phyloP scores from a whole-genome alignment of 2,888 invertebrate species.

The Prostheceraeus crozeri region DNA sequence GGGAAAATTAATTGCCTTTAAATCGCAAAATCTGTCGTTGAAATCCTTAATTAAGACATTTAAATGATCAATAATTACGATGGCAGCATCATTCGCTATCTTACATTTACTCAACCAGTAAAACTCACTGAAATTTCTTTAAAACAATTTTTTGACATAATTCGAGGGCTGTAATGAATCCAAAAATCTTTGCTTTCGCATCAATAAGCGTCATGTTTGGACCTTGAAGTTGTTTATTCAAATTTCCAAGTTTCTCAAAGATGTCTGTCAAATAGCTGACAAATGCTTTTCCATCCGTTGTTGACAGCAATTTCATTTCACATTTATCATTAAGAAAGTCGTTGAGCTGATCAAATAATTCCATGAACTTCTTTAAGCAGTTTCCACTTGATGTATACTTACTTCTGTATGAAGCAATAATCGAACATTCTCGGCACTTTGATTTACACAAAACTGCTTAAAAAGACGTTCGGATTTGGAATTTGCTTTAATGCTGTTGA shows the following conservation, averaged over 20 bases:
- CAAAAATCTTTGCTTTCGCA: not conserved
- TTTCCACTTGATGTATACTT: constrained; percentile 41
- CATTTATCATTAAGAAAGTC: no score
- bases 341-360: constrained; percentile 38
- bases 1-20: no score
- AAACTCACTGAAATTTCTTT: no score
- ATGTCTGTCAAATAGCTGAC: constrained; percentile 5
- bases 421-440: constrained; percentile 38
- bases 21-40: no score
- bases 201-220: constrained; percentile 6
- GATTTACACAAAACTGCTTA: constrained; percentile 37
- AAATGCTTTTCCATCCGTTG: constrained; percentile 17
- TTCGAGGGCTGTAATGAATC: no score
- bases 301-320: no score
- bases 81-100: no score
- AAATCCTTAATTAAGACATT: no score
- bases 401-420: constrained; percentile 41
- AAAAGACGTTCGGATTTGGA: constrained; percentile 40
- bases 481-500: constrained; percentile 39
- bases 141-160: no score
- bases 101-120: no score
- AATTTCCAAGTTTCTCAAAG: constrained; percentile 5
- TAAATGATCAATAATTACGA: no score
- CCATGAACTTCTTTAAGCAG: constrained; percentile 39
- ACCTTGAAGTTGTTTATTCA: constrained; percentile 16